phyloP scores from a whole-genome alignment of 2,113 vertebrate species.

The Marmota monax region DNA sequence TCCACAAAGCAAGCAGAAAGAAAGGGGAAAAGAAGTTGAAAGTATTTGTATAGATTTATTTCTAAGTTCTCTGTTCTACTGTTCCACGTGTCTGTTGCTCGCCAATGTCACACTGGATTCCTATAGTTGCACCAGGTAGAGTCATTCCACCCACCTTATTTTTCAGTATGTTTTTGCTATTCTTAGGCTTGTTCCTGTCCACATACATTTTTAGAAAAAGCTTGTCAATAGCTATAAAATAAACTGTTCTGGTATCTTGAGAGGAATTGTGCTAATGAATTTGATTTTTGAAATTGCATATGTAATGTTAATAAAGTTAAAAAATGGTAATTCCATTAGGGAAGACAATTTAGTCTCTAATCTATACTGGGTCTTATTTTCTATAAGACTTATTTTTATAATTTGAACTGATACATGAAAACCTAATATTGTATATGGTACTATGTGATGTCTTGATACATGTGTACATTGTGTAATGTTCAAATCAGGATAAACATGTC shows the following conservation, averaged over 20 bases:
- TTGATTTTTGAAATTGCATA: constrained; percentile 38
- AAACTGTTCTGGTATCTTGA: neutral
- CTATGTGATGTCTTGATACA: neutral
- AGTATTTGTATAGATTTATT: neutral
- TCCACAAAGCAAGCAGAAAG: neutral
- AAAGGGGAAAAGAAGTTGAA: neutral
- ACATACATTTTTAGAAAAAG: constrained; percentile 30
- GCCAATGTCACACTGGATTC: neutral
- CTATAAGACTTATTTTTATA: neutral
- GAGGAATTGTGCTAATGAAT: neutral
- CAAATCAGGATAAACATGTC: neutral
- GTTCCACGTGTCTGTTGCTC: neutral
- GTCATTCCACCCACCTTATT: neutral
- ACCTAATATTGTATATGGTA: neutral
- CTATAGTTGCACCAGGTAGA: neutral
- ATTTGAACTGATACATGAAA: neutral
- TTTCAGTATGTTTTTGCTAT: constrained; percentile 37
- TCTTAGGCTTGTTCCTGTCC: neutral
- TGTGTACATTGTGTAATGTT: neutral
- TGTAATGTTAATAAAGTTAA: neutral
- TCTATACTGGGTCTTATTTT: constrained; percentile 48
- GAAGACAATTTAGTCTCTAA: constrained; percentile 16
- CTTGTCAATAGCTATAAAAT: neutral
- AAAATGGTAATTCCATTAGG: constrained; percentile 30
- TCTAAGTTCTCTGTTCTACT: neutral